Conservation (phyloP, 1,140 invertebrate genomes). For the Drosophila guanche region DNA sequence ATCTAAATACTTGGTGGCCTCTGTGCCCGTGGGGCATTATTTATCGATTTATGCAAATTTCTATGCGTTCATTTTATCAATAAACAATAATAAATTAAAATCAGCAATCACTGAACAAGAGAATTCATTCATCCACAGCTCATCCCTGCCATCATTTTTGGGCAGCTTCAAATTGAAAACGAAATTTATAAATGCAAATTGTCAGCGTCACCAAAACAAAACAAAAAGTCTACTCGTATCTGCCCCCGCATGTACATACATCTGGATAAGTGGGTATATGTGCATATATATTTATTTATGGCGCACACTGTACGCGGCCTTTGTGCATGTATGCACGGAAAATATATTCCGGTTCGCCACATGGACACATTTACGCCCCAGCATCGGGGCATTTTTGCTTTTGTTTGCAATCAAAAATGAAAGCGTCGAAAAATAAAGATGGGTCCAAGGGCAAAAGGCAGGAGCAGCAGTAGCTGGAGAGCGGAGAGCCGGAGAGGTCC, state of each 20-base stretch:
- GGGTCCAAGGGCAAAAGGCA: not conserved
- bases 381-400: constrained; percentile 17
- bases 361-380: constrained; percentile 37
- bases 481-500: constrained; percentile 1
- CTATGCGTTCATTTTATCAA: constrained; percentile 68
- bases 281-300: constrained; percentile 5
- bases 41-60: constrained; percentile 80
- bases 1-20: constrained; percentile 56
- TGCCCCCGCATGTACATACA: constrained; percentile 2
- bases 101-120: constrained; percentile 57
- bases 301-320: constrained; percentile 13
- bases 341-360: not conserved
- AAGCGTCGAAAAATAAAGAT: constrained; percentile 17
- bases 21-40: constrained; percentile 51
- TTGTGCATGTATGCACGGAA: not conserved
- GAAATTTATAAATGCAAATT: constrained; percentile 77
- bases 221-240: constrained; percentile 1
- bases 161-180: constrained; percentile 58
- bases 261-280: not conserved
- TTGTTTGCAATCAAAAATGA: constrained; percentile 45
- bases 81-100: constrained; percentile 82
- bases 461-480: not conserved
- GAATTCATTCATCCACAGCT: constrained; percentile 5
- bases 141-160: not conserved
- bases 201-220: constrained; percentile 48